Percentiles rank a stretch among this genome's conserved stretches.
Conservation (phyloP, 2,888 invertebrate species). For the Hololepta plana region DNA sequence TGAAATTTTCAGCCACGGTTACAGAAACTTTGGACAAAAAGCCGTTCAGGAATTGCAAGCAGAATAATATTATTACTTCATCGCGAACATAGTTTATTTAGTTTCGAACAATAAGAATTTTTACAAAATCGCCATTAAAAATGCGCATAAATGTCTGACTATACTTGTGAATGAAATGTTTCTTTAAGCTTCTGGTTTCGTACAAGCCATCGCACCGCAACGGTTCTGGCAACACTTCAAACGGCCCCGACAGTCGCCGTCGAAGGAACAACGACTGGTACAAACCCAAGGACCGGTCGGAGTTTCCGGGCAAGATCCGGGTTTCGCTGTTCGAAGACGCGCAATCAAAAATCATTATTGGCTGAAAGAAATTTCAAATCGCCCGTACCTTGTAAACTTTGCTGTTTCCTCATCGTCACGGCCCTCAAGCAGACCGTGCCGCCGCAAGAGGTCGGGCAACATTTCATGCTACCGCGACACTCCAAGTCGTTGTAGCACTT, state of each 20-base stretch:
- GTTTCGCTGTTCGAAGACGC: constrained; percentile 17
- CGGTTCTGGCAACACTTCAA: constrained; percentile 27
- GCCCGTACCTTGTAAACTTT: constrained; percentile 10
- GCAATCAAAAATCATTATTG: constrained; percentile 1
- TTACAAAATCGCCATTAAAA: too few species aligned
- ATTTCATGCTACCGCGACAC: constrained; percentile 21
- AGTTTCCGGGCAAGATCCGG: constrained; percentile 21
- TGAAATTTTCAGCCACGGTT: too few species aligned
- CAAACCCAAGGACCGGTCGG: constrained; percentile 27
- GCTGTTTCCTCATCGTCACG: constrained; percentile 17
- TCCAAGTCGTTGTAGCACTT: constrained; percentile 20
- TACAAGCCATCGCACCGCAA: constrained; percentile 25
- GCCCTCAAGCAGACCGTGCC: constrained; percentile 22
- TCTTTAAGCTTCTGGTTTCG: constrained; percentile 20
- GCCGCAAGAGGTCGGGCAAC: constrained; percentile 24
- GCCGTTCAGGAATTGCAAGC: too few species aligned
- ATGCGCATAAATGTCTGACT: too few species aligned
- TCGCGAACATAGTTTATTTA: too few species aligned
- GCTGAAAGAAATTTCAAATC: background rate
- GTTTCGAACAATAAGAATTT: too few species aligned
- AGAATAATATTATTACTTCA: too few species aligned
- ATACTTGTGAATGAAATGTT: too few species aligned
- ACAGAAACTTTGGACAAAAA: too few species aligned
- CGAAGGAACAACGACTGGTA: constrained; percentile 22
- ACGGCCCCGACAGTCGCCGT: constrained; percentile 22